These are phyloP conservation scores for Phodopus roborovskii DNA, from an alignment of 2,113 vertebrate genomes.

Conservation along the genomic window DNA sequence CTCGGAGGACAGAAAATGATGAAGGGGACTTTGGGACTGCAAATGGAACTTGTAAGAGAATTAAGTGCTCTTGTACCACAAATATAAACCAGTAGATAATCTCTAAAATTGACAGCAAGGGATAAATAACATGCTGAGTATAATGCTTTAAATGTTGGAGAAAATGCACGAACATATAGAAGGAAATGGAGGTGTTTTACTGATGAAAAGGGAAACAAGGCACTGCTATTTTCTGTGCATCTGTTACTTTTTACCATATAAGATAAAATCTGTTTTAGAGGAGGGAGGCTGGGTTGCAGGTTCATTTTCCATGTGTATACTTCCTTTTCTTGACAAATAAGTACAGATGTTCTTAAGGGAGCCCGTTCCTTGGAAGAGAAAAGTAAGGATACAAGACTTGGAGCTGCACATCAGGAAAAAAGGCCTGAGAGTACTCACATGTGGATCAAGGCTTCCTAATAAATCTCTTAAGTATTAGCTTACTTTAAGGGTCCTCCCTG, in stretches of 20 bases:
- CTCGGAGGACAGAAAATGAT: neutral
- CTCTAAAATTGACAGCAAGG: neutral
- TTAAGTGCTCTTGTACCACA: neutral
- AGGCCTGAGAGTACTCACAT: neutral
- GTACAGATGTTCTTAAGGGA: neutral
- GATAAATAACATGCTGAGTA: neutral
- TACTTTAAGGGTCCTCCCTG: neutral
- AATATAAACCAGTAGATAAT: neutral
- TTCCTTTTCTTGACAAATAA: neutral
- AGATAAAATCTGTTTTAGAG: neutral
- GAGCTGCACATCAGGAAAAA: neutral
- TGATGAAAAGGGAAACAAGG: neutral
- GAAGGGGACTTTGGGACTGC: neutral
- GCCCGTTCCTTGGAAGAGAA: neutral
- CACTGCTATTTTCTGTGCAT: neutral
- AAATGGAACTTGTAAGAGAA: neutral
- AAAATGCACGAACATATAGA: neutral
- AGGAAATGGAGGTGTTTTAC: neutral
- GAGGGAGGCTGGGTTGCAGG: neutral
- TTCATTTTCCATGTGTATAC: neutral
- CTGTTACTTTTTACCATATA: neutral
- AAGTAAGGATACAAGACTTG: slow-evolving; percentile 23
- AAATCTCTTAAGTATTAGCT: neutral
- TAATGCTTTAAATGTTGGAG: slow-evolving; percentile 14
- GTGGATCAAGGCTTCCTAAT: neutral